Evolutionary conservation across 2,113 vertebrate species (phyloP), one percentile per base, ranked within the genome.

Genomic region (Crotophaga sulcirostris): DNA sequence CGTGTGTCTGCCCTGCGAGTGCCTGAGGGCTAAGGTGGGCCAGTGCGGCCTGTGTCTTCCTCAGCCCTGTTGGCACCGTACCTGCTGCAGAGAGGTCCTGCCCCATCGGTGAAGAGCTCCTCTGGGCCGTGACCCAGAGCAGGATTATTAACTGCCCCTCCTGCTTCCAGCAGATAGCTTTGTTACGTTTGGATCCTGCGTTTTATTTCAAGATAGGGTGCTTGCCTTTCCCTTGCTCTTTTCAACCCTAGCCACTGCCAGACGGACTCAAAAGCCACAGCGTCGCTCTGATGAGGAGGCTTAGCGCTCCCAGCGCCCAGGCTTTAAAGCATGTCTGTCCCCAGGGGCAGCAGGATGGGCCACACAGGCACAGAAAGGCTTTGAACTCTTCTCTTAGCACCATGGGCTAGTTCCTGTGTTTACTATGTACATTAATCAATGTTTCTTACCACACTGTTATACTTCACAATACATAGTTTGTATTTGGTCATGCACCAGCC

Each of bases 11-110:
- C 34, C 58, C 49, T 18, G 9, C 0, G 1, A 33, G 24, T 67
- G 60, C 34, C 19, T 26, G 79, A 54, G 38, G 1, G 3, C 62
- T 52, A 3, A 55, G 44, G 29, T 0, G 1, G 33, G 63, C 47
- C 72, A 40, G 24, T 1, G 11, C 5, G 9, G 36, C 2, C 0
- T 0, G 0, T 56, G 52, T 40, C 40, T 76, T 84, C 21, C 33
- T 87, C 56, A 64, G 14, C 25, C 4, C 3, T n/a, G 24, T 70
- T 74, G 62, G 64, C 13, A 11, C 24, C 4, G 2, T 36, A 47
- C n/a, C 40, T 31, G 76, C 68, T 63, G 56, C 13, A 9, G 19
- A 7, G 26, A 74, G 18, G 26, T 86, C 36, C 58, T 62, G 52
- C 26, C 64, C 36, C 34, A 68, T 34, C 7, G 2, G 13, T 4